phyloP scores from a whole-genome alignment of 1,140 invertebrate genomes.

The Sweltsa coloradensis region DNA sequence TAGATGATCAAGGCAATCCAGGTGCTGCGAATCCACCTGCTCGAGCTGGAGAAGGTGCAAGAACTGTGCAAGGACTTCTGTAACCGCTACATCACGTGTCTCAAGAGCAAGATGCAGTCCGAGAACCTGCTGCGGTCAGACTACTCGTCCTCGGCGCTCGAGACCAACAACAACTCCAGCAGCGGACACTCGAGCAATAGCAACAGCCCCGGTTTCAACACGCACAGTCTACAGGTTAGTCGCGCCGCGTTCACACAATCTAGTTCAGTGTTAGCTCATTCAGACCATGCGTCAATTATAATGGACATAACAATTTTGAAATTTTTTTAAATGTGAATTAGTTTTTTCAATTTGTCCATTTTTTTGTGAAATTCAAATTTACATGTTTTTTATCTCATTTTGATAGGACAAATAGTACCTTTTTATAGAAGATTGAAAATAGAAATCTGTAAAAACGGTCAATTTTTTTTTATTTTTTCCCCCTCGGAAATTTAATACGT shows the following conservation, averaged over 20 bases:
- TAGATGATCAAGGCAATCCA: constrained; percentile 98
- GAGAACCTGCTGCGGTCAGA: constrained; percentile 76
- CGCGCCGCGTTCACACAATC: constrained; percentile 18
- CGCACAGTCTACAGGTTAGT: constrained; percentile 16
- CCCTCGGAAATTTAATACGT: no score
- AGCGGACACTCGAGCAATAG: constrained; percentile 40
- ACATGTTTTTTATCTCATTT: no score
- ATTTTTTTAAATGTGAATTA: no score
- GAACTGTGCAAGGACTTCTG: constrained; percentile 96
- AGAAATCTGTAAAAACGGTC: no score
- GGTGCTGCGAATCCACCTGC: constrained; percentile 87
- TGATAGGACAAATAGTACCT: no score
- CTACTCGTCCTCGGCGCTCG: constrained; percentile 33
- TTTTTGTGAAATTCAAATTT: no score
- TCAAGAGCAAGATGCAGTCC: constrained; percentile 95
- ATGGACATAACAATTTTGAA: no score
- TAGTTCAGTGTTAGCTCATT: no score
- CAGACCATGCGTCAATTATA: no score
- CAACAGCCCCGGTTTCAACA: constrained; percentile 32
- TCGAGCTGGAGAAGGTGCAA: constrained; percentile 93
- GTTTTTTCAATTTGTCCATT: no score
- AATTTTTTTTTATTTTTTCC: no score
- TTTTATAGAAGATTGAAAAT: no score
- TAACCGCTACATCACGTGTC: constrained; percentile 87
- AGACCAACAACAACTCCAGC: constrained; percentile 36